Base-by-base conservation (phyloP, 2,113 vertebrate genomes). In the Thomomys bottae region DNA sequence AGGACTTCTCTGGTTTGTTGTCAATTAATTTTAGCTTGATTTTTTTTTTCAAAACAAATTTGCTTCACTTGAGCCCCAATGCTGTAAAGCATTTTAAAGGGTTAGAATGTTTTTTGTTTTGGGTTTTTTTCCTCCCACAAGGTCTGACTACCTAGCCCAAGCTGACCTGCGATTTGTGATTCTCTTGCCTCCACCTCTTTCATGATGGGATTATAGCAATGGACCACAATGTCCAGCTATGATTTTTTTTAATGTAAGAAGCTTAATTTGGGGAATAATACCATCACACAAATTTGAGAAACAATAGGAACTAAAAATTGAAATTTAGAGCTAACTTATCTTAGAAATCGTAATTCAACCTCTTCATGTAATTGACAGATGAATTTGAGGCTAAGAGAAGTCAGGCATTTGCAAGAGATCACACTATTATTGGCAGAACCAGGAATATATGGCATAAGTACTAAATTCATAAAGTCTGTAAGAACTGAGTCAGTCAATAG, bases 51-150 rank as follows among this genome's bases (percentile, higher is more conserved):
- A 61, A 88, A 88, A 66, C 68, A 68, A 45, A 4, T 75, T 42
- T 8, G 23, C 72, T 87, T 77, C 36, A 94, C 21, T 70, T 61
- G 84, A 89, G 4, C 18, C 76, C 67, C 49, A 30, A 2, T 64
- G 36, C 59, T 88, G 20, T 77, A 80, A 94, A 90, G 63, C 42
- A 71, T 84, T 80, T 82, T 68, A 63, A 64, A 90, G 12, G 49
- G 15, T 54, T 54, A 80, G 34, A 64, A 28, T 64, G 9, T 28
- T 24, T 61, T 21, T 61, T 61, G 20, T 61, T 24, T 61, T 61
- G 59, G 6, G n/a, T n/a, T 54, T 54, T 54, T 54, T 54, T 17
- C 3, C 49, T n/a, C 5, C 49, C 34, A 8, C 23, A 61, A 26
- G 23, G 2, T 34, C n/a, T 78, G 59, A 26, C 21, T 59, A 59